These are phyloP conservation scores for Serranochromis macrocephalus DNA, from an alignment of 2,113 vertebrate species.

Conservation along the genomic window DNA sequence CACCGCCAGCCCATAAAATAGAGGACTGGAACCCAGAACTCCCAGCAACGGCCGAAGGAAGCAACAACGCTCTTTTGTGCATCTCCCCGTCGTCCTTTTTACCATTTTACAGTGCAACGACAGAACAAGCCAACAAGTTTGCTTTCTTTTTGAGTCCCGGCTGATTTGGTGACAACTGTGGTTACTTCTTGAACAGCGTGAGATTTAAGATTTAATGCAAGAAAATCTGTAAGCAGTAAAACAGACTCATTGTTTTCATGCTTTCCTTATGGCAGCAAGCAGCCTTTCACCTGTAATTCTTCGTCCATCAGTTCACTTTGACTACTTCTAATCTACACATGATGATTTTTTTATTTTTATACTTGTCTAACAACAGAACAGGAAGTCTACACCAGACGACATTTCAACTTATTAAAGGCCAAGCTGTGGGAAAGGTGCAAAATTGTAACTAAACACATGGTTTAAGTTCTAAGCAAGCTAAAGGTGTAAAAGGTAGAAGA, in stretches of 20 bases:
- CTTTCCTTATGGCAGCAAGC: rapidly evolving
- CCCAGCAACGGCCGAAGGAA: constrained; percentile 30
- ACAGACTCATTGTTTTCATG: not conserved
- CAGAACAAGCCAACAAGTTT: not conserved
- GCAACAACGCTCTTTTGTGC: constrained; percentile 42
- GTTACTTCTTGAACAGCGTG: not conserved
- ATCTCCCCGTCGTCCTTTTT: not conserved
- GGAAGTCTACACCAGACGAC: not conserved
- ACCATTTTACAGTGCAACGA: not conserved
- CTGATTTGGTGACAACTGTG: not conserved
- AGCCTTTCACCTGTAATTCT: not conserved
- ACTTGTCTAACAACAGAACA: not conserved
- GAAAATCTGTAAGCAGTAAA: rapidly evolving
- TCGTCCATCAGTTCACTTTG: rapidly evolving
- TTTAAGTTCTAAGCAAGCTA: not conserved
- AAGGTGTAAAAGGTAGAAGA: not conserved
- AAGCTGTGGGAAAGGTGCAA: not conserved
- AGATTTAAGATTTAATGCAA: rapidly evolving
- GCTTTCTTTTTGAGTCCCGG: not conserved
- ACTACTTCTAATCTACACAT: not conserved
- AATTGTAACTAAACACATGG: not conserved
- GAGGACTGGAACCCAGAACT: constrained; percentile 28
- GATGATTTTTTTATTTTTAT: not conserved
- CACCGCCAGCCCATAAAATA: constrained; percentile 39
- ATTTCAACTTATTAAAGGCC: not conserved